Evolutionary conservation across 1,140 invertebrate genomes (phyloP).

Genomic region (Drosophila mauritiana): DNA sequence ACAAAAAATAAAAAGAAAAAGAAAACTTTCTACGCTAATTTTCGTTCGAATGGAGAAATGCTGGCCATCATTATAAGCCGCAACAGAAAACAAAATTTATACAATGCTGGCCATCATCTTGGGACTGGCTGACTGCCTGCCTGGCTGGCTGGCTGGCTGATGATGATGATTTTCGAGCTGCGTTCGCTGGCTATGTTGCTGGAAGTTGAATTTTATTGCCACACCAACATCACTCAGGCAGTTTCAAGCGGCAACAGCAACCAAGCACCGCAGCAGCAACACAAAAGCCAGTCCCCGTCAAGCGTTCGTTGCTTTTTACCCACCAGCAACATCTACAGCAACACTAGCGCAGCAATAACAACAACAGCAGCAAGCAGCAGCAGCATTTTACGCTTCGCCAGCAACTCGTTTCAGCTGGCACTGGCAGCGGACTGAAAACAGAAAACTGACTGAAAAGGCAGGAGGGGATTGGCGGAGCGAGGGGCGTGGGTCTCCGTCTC

Average conservation of each 20-base stretch:
- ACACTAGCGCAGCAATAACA: conserved; percentile 23
- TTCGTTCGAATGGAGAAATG: conserved; percentile 68
- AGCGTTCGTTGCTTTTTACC: conserved; percentile 70
- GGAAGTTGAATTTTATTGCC: conserved; percentile 76
- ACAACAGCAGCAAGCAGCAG: conserved; percentile 15
- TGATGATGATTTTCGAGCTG: conserved; percentile 71
- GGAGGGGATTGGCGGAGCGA: conserved; percentile 17
- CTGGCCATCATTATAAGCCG: conserved; percentile 70
- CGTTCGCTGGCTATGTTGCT: conserved; percentile 54
- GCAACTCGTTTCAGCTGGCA: conserved; percentile 77
- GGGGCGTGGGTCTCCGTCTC: not conserved
- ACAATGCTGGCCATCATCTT: conserved; percentile 57
- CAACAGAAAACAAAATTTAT: conserved; percentile 42
- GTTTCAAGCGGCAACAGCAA: conserved; percentile 37
- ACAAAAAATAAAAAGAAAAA: conserved; percentile 10
- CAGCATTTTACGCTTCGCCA: conserved; percentile 76
- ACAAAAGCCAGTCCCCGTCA: conserved; percentile 60
- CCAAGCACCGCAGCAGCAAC: conserved; percentile 27
- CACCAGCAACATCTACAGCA: conserved; percentile 48
- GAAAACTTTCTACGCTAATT: conserved; percentile 77
- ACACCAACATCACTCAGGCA: conserved; percentile 63
- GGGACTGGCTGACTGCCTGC: conserved; percentile 22
- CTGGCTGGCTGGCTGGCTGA: not conserved
- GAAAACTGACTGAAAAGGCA: conserved; percentile 19
- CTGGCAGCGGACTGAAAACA: conserved; percentile 36